Evolutionary conservation across 2,888 invertebrate species (phyloP).

Genomic region (Hybos culiciformis): DNA sequence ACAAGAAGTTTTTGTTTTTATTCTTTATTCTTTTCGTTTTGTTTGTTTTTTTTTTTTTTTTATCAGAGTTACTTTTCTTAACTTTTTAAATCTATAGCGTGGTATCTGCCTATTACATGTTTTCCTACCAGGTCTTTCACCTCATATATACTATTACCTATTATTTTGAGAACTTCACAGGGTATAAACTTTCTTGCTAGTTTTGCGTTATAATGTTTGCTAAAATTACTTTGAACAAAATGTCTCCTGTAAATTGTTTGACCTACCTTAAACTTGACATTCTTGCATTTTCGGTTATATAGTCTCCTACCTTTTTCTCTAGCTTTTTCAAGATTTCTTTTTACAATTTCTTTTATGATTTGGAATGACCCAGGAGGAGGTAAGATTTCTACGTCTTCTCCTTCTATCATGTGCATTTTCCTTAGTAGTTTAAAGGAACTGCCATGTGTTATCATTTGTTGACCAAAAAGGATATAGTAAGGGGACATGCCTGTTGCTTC

Average conservation of each 20-base stretch:
- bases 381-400: background rate
- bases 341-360: background rate
- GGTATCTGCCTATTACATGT: too few species aligned
- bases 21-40: too few species aligned
- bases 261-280: background rate
- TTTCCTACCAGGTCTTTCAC: too few species aligned
- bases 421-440: background rate
- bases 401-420: background rate
- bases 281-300: background rate
- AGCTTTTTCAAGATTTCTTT: background rate
- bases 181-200: background rate
- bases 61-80: too few species aligned
- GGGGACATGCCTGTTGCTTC: slow-evolving; percentile 18
- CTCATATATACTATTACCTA: too few species aligned
- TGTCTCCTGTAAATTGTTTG: background rate
- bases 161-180: too few species aligned
- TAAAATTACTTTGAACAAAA: background rate
- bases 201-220: background rate
- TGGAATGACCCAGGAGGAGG: background rate
- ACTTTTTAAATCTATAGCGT: too few species aligned
- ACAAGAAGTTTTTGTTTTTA: too few species aligned
- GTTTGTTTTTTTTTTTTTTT: too few species aligned
- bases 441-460: slow-evolving; percentile 13
- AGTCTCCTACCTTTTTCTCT: background rate
- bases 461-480: slow-evolving; percentile 16